Conservation (phyloP, 2,888 invertebrate genomes). For the Stratiomys singularior region DNA sequence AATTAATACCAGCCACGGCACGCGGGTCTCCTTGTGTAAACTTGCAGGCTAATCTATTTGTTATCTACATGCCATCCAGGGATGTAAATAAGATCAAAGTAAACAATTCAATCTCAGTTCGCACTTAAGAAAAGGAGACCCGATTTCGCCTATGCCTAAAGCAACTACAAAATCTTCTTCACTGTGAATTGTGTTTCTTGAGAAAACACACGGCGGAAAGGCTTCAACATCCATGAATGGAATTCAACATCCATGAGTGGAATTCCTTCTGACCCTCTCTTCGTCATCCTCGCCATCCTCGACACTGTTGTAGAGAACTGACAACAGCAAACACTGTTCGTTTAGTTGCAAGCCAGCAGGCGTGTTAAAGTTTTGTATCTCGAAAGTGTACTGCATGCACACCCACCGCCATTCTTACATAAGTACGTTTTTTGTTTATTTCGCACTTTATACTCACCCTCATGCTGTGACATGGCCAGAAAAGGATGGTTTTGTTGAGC, state of each 20-base stretch:
- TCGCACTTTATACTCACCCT: conserved; percentile 59
- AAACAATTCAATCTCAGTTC: conserved; percentile 25
- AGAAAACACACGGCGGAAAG: conserved; percentile 1
- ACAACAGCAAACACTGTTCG: background rate
- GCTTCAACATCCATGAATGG: background rate
- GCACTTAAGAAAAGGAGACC: background rate
- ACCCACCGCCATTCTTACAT: background rate
- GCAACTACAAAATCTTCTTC: background rate
- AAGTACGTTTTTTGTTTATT: too few relatives aligned
- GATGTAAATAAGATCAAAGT: background rate
- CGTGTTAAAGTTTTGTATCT: conserved; percentile 4
- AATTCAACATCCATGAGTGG: background rate
- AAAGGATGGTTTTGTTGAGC: conserved; percentile 63
- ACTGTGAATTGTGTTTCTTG: background rate
- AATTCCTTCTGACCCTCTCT: background rate
- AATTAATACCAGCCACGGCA: background rate
- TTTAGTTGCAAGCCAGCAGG: background rate
- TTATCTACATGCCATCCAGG: background rate
- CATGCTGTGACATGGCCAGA: conserved; percentile 65
- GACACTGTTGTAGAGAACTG: too few relatives aligned
- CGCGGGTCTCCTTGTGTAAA: background rate
- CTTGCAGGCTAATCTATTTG: background rate
- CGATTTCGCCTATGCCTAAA: background rate
- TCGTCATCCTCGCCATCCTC: too few relatives aligned
- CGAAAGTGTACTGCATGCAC: background rate